phyloP scores from a whole-genome alignment of 2,888 invertebrate species.

The Xylota sylvarum region DNA sequence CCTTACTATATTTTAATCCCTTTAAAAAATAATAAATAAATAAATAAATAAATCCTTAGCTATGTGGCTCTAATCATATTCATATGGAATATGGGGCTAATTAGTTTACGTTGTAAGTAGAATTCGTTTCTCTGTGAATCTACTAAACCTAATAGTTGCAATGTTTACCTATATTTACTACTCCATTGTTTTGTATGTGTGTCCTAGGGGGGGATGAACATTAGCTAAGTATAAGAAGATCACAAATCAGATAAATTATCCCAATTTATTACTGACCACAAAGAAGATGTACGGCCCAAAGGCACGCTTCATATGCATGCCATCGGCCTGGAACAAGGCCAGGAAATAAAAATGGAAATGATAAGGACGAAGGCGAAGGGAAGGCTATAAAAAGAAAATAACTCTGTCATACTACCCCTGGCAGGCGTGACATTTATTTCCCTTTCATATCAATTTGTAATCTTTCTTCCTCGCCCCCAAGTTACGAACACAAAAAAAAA shows the following conservation, averaged over 20 bases:
- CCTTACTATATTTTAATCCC: constrained; percentile 66
- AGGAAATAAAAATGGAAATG: constrained; percentile 18
- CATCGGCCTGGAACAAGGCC: constrained; percentile 4
- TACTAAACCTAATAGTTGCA: constrained; percentile 38
- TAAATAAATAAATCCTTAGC: neutral
- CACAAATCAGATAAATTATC: constrained; percentile 48
- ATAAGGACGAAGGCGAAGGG: neutral
- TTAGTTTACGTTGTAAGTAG: constrained; percentile 13
- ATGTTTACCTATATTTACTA: constrained; percentile 7
- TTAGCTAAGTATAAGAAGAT: neutral
- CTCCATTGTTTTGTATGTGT: neutral
- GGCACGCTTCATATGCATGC: constrained; percentile 47
- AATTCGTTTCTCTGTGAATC: constrained; percentile 15
- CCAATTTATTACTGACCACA: constrained; percentile 52
- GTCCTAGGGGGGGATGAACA: neutral
- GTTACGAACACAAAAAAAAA: neutral
- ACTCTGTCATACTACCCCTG: constrained; percentile 21
- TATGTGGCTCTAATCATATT: neutral
- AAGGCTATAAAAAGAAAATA: constrained; percentile 5
- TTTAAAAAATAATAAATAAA: constrained; percentile 60
- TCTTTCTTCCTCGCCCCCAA: constrained; percentile 12
- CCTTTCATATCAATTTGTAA: constrained; percentile 44
- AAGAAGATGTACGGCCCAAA: constrained; percentile 2
- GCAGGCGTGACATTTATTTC: constrained; percentile 38
- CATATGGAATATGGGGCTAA: neutral